Base-by-base conservation (phyloP, 2,888 invertebrate species). In the Halictus ligatus region DNA sequence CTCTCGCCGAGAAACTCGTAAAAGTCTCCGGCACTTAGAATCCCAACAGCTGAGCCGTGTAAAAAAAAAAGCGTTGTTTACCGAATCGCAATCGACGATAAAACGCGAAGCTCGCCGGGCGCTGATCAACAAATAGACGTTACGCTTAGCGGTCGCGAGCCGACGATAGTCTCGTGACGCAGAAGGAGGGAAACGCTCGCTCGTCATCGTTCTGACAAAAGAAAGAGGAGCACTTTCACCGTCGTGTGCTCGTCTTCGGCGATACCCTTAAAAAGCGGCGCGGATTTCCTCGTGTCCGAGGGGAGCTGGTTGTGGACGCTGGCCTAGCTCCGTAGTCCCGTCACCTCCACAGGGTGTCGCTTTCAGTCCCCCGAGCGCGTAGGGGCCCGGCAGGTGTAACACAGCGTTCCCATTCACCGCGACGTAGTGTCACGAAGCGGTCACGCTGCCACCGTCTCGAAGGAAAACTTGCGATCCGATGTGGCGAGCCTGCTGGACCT, bases 261-360 rank as follows among this genome's bases (percentile, higher is more conserved):
- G 29, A 35, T 43, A 60, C 1, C 43, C 18, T 74, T 67, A 58
- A 83, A 69, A 43, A 83, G 15, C 13, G 69, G 15, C 58, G 43
- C 25, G 25, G 54, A 71, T 21, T 83, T 85, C 25, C 72, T 46
- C n/a, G 29, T 10, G 35, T 25, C 2, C 73, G 50, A 43, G 46
- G 6, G 40, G 58, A 60, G 46, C 13, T 58, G 58, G 8, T n/a
- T 4, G 48, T 74, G 69, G 72, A 73, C 69, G 54, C 15, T 64
- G 40, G 78, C 40, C 69, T 50, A 69, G 73, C 80, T 74, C 72
- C 35, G 84, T 84, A 58, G 84, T 84, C 75, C 85, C 81, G 78
- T 83, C 78, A 87, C 86, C 81, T 86, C 83, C 84, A 81, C 82
- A n/a, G 84, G 88, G 92, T 92, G 91, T 90, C 91, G 85, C 91